Evolutionary conservation across 2,888 invertebrate genomes (phyloP), one percentile per base, ranked within the genome.

Genomic region (Fragum fragum): DNA sequence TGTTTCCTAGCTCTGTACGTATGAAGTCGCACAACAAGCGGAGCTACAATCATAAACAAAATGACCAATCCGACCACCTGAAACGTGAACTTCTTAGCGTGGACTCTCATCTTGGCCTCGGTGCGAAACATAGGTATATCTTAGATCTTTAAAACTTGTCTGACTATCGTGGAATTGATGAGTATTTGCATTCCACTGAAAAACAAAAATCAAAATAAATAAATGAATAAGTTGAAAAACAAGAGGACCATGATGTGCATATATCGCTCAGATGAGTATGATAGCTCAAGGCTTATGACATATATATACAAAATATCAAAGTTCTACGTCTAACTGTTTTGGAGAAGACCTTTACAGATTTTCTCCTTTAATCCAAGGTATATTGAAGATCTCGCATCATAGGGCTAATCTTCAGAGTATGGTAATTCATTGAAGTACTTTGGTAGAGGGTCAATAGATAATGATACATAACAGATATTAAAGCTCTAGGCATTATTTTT

Each of bases 61-160:
- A 57, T 23, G 14, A 57, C 57, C 57, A 28, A 14, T 9, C 26
- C 57, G 14, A 26, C 57, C 7, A 57, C 14, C 26, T 57, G 57
- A 16, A 28, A 23, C 7, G 57, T 57, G 28, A 57, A 28, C 21
- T 57, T 57, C 57, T 57, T 57, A 23, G 57, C 57, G 26, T 57
- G 57, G 21, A 57, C 57, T 18, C 57, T 57, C 57, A 57, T 57
- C 1, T 28, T 57, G 18, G 21, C 14, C 28, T 28, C 28, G 7
- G 26, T 57, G 21, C 26, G 1, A 9, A 28, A 3, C 57, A 57
- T 57, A 28, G 26, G 57, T 57, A 14, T 57, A 57, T 21, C 5
- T n/a, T 47, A 36, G 32, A 36, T 47, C 14, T 47, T 18, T 47
- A 9, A n/a, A 14, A 18, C 18, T 9, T 5, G 47, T 47, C 47